Percentiles rank a stretch among this genome's conserved stretches.
These are phyloP conservation scores for Chaetophractus vellerosus DNA, from an alignment of 2,797 vertebrate species.

Conservation along the genomic window DNA sequence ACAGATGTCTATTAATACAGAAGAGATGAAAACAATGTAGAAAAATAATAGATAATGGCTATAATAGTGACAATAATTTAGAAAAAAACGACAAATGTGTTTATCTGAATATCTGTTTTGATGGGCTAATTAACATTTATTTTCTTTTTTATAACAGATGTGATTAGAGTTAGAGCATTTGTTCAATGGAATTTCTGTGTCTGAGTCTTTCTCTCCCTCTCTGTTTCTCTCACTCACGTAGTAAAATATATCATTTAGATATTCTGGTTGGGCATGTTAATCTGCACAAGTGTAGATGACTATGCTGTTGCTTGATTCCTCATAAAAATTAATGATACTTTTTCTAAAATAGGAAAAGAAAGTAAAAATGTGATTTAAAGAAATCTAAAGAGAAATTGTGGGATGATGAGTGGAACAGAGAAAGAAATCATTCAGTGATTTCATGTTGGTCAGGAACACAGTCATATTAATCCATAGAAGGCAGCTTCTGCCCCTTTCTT, in stretches of 20 bases:
- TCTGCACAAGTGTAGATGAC: not conserved
- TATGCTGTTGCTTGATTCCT: not conserved
- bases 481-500: not conserved
- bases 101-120: constrained; percentile 54
- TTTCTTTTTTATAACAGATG: not conserved
- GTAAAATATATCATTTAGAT: not conserved
- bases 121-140: not conserved
- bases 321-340: constrained; percentile 9
- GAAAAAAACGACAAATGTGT: constrained; percentile 49
- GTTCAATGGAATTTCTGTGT: not conserved
- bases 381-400: constrained; percentile 26
- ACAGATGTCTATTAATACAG: constrained; percentile 25
- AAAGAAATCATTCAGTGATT: constrained; percentile 10
- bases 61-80: constrained; percentile 16
- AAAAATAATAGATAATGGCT: not conserved
- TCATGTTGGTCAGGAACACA: not conserved
- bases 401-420: not conserved
- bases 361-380: not conserved
- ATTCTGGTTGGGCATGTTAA: not conserved
- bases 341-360: not conserved
- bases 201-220: not conserved
- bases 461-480: not conserved
- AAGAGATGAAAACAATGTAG: constrained; percentile 23
- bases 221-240: not conserved
- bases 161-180: constrained; percentile 36